Percentiles rank a stretch among this genome's conserved stretches.
phyloP scores from a whole-genome alignment of 2,113 vertebrate species.

The Pao palembangensis region DNA sequence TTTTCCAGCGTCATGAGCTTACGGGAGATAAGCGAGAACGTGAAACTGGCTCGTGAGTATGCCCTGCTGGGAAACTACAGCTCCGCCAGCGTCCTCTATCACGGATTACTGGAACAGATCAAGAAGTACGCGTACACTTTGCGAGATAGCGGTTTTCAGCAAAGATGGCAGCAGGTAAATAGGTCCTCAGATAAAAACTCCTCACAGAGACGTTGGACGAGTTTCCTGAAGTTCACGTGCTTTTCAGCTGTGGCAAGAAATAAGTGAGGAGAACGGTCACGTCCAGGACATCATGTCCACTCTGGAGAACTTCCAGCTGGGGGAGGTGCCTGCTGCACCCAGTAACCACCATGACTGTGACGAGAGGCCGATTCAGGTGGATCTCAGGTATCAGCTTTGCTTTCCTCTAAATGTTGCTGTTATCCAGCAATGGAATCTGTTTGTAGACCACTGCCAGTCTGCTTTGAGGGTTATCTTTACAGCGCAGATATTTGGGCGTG shows the following conservation, averaged over 20 bases:
- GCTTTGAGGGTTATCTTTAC: not conserved
- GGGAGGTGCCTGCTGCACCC: conserved; percentile 81
- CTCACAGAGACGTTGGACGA: not conserved
- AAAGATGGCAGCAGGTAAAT: conserved; percentile 93
- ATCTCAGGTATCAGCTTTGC: conserved; percentile 78
- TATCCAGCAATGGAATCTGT: not conserved
- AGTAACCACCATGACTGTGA: conserved; percentile 76
- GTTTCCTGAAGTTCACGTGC: not conserved
- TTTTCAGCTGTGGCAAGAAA: conserved; percentile 90
- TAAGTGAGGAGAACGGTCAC: conserved; percentile 88
- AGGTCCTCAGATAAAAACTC: not conserved
- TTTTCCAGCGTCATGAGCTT: conserved; percentile 83
- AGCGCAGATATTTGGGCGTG: not conserved
- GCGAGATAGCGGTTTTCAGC: conserved; percentile 82
- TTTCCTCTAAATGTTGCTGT: not conserved
- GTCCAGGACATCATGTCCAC: conserved; percentile 93
- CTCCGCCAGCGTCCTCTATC: conserved; percentile 91
- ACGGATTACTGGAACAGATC: conserved; percentile 92
- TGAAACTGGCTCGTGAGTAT: conserved; percentile 94
- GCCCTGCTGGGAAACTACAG: conserved; percentile 95
- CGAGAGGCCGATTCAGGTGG: conserved; percentile 85
- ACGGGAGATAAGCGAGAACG: conserved; percentile 92
- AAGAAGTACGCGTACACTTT: conserved; percentile 85
- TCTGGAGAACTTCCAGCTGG: conserved; percentile 88
- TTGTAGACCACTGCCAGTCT: not conserved